Evolutionary conservation across 2,888 invertebrate species (phyloP), one percentile per base, ranked within the genome.

Genomic region (Cordilura impudica): DNA sequence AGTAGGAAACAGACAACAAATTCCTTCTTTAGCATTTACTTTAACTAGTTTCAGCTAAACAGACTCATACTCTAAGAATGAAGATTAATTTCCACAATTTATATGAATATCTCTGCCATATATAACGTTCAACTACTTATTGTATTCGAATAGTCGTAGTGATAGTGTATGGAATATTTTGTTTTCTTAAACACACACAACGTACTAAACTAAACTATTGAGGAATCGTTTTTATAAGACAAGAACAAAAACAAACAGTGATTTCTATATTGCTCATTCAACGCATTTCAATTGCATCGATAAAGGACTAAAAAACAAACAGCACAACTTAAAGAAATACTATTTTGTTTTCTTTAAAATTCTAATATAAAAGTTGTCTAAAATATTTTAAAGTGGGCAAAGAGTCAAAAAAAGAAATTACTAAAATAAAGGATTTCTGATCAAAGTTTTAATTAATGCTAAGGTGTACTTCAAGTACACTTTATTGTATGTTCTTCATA

Each of bases 11-110:
- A 4, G 3, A 47, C 2, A 21, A 35, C n/a, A 35, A 35, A 39
- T 4, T 39, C n/a, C n/a, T 39, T 12, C 35, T 39, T 39, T n/a
- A 39, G n/a, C 35, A n/a, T 39, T n/a, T 39, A n/a, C n/a, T n/a
- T n/a, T n/a, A n/a, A n/a, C n/a, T 39, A 39, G 35, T 39, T 39
- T n/a, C 35, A 39, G 10, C n/a, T 12, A n/a, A 39, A 39, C 12
- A 39, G 6, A 26, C 6, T 39, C n/a, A n/a, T n/a, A n/a, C 14
- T 39, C 12, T 39, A 39, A n/a, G 54, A 71, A 79, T 79, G 70
- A 71, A 79, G 74, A 79, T 74, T 79, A 74, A 74, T 79, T 71
- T 79, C 43, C 66, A 56, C 74, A 70, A 79, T 79, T 79, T 74
- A 79, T 74, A 70, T 79, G 70, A 74, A 79, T 79, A 74, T 66